These are phyloP conservation scores for Drosophila siamana DNA, from an alignment of 2,888 invertebrate species.

Conservation along the genomic window DNA sequence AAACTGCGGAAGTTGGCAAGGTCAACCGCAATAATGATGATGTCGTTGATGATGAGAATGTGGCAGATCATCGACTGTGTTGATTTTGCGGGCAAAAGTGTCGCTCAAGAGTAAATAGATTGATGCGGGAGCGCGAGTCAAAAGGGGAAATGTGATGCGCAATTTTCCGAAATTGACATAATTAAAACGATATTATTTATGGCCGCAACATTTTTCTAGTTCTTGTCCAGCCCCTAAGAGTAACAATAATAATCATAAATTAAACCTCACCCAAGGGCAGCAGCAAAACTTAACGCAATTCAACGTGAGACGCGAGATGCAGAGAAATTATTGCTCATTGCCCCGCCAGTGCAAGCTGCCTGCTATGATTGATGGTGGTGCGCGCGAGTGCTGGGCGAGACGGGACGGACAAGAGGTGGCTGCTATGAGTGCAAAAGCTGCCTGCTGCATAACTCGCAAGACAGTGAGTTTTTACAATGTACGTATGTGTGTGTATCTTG, in stretches of 20 bases:
- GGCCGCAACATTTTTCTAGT: conserved; percentile 23
- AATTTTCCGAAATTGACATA: conserved; percentile 63
- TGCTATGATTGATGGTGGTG: conserved; percentile 64
- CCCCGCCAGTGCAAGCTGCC: conserved; percentile 40
- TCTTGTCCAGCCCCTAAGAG: not conserved
- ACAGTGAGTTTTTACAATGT: conserved; percentile 7
- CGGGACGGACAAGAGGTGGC: not conserved
- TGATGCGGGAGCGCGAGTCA: conserved; percentile 19
- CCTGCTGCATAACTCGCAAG: conserved; percentile 34
- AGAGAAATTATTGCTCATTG: conserved; percentile 9
- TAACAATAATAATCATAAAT: conserved; percentile 69
- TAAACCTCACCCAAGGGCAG: conserved; percentile 23
- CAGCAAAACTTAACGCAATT: not conserved
- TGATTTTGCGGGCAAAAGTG: conserved; percentile 45
- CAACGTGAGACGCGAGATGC: not conserved
- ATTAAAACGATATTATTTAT: conserved; percentile 73
- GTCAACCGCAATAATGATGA: conserved; percentile 51
- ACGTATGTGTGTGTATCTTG: conserved; percentile 21
- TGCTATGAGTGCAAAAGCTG: conserved; percentile 40
- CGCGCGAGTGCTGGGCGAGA: not conserved
- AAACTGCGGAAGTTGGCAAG: conserved; percentile 71
- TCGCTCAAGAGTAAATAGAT: conserved; percentile 36
- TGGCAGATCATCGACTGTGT: conserved; percentile 18
- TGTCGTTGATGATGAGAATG: conserved; percentile 31
- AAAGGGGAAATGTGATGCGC: conserved; percentile 30